Conservation (phyloP, 92 coral and sea anemone species). For the Hydrozoanthus gracilis region DNA sequence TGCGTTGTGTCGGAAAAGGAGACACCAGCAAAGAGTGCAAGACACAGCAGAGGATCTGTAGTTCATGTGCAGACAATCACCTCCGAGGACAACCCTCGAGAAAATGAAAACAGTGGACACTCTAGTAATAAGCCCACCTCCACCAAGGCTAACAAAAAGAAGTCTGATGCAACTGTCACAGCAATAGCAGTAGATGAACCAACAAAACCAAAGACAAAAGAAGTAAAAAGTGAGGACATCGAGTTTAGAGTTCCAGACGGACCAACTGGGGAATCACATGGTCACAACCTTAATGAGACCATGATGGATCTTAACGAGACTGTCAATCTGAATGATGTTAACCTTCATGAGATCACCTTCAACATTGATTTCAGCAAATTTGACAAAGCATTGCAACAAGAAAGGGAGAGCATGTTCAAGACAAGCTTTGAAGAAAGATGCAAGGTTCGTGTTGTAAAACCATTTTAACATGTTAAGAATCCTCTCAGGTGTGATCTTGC, state of each 20-base stretch:
- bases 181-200: constrained; percentile 38
- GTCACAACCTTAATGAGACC: constrained; percentile 43
- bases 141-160: neutral
- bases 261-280: neutral
- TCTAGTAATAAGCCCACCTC: constrained; percentile 1
- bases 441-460: constrained; percentile 13
- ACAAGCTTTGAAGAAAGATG: constrained; percentile 89
- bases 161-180: constrained; percentile 38
- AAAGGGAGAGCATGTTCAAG: constrained; percentile 82
- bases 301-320: constrained; percentile 76
- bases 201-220: neutral
- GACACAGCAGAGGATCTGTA: constrained; percentile 37
- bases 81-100: constrained; percentile 6
- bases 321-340: constrained; percentile 79
- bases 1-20: constrained; percentile 50
- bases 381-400: constrained; percentile 86
- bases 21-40: neutral
- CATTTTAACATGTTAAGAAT: too few species aligned
- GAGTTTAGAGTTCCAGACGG: constrained; percentile 53
- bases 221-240: constrained; percentile 39
- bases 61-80: constrained; percentile 60
- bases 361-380: constrained; percentile 93
- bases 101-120: constrained; percentile 16
- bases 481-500: too few species aligned
- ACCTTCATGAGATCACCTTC: constrained; percentile 95